Base-by-base conservation (phyloP, 2,888 invertebrate genomes). In the Platerodrilus igneus region DNA sequence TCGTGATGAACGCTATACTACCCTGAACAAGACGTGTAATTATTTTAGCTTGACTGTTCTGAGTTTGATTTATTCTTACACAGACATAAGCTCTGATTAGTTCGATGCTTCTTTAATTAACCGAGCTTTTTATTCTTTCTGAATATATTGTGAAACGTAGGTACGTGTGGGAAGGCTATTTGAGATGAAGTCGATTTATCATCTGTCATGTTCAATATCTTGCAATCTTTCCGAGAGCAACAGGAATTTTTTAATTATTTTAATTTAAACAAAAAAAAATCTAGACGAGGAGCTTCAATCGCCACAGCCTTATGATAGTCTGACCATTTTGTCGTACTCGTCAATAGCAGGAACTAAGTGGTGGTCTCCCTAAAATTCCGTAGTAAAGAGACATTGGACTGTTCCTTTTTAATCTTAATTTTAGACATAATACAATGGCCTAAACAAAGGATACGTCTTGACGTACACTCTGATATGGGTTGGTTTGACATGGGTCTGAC, bases 61-160 rank as follows among this genome's bases (percentile, higher is more conserved):
- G 64, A 66, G 66, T 69, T 68, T 69, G 69, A 69, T 69, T 69
- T 69, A 69, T 69, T 62, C 57, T 60, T 58, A 64, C 66, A 67
- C 64, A 60, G 65, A 66, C 67, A 60, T 64, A 63, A 63, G 64
- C 64, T 63, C 67, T 66, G 68, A 68, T 69, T 69, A 67, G 67
- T 66, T 67, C 66, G 66, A 67, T 68, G 67, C 66, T 66, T 66
- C 68, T 68, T 68, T 68, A 69, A 69, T 69, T 69, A 69, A 67
- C 65, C 65, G 59, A 55, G 55, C 55, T 60, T 61, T 63, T 59
- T 63, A 57, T 62, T 59, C 57, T 58, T 60, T 55, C 57, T 59
- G 56, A 59, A 58, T 59, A 57, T 37, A n/a, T n/a, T n/a, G n/a
- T n/a, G n/a, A n/a, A n/a, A n/a, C n/a, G n/a, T n/a, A 51, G 44